Conservation (phyloP, 2,888 invertebrate genomes). For the Drosophila mercatorum region DNA sequence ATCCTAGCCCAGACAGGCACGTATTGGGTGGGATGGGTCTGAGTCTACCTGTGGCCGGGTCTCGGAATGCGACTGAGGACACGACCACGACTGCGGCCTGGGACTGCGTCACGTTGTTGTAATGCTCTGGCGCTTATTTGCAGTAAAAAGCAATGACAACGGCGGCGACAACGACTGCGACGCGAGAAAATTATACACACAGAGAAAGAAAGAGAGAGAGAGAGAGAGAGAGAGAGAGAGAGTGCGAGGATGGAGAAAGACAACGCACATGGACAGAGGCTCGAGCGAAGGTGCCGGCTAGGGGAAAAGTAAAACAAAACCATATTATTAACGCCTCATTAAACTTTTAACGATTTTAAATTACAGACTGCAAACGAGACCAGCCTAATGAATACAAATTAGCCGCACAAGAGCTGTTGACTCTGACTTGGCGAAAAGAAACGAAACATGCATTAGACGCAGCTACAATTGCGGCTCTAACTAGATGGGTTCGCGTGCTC, state of each 20-base stretch:
- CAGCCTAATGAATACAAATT: conserved; percentile 81
- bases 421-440: conserved; percentile 40
- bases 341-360: conserved; percentile 81
- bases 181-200: conserved; percentile 55
- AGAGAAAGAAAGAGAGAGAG: background rate
- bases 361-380: conserved; percentile 72
- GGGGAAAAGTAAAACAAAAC: conserved; percentile 74
- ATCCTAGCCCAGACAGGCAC: conserved; percentile 49
- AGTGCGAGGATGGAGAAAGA: background rate
- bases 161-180: conserved; percentile 36
- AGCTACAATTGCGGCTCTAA: conserved; percentile 5
- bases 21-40: conserved; percentile 43
- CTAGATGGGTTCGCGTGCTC: background rate
- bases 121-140: conserved; percentile 72
- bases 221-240: background rate
- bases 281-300: conserved; percentile 20
- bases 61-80: conserved; percentile 32
- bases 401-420: conserved; percentile 65
- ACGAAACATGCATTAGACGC: conserved; percentile 21
- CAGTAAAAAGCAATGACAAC: conserved; percentile 77
- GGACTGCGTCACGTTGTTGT: conserved; percentile 51
- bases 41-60: conserved; percentile 43
- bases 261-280: conserved; percentile 8
- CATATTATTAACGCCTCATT: conserved; percentile 81
- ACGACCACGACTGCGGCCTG: conserved; percentile 25